These are phyloP conservation scores for Malurus alboscapulatus DNA, from an alignment of 2,113 vertebrate genomes.

Conservation along the genomic window DNA sequence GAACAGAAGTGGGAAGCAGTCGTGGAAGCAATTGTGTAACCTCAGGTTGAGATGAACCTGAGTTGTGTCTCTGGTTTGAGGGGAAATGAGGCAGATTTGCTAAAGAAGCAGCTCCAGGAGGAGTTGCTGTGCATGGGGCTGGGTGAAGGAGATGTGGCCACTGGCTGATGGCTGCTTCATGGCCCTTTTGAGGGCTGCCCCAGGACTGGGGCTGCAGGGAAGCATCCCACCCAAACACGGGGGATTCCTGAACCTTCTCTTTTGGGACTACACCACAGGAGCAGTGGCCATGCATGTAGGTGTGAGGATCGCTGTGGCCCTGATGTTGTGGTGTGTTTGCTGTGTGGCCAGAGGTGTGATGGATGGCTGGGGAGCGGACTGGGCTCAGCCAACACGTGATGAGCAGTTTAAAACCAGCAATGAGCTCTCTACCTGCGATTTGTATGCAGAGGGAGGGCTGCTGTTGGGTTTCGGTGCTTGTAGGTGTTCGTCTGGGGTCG, in stretches of 20 bases:
- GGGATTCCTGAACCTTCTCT: not conserved
- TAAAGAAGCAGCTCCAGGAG: not conserved
- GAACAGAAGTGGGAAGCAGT: not conserved
- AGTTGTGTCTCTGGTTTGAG: not conserved
- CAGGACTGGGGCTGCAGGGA: not conserved
- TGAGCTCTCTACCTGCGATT: not conserved
- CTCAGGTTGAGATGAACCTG: not conserved
- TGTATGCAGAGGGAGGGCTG: not conserved
- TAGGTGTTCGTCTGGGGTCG: not conserved
- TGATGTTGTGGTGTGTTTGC: fast-evolving
- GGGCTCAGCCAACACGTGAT: not conserved
- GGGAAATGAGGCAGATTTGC: not conserved
- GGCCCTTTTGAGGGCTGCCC: not conserved
- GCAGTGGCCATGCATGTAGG: fast-evolving
- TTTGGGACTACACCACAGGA: not conserved
- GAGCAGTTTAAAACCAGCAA: not conserved
- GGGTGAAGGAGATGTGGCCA: not conserved
- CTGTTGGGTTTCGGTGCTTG: not conserved
- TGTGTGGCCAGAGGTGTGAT: fast-evolving
- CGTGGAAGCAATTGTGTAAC: not conserved
- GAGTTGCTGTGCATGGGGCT: fast-evolving
- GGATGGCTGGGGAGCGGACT: not conserved
- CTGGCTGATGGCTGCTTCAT: not conserved
- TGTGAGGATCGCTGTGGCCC: not conserved
- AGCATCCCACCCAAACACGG: not conserved